Conservation (phyloP, 1,140 invertebrate genomes). For the Musca domestica region DNA sequence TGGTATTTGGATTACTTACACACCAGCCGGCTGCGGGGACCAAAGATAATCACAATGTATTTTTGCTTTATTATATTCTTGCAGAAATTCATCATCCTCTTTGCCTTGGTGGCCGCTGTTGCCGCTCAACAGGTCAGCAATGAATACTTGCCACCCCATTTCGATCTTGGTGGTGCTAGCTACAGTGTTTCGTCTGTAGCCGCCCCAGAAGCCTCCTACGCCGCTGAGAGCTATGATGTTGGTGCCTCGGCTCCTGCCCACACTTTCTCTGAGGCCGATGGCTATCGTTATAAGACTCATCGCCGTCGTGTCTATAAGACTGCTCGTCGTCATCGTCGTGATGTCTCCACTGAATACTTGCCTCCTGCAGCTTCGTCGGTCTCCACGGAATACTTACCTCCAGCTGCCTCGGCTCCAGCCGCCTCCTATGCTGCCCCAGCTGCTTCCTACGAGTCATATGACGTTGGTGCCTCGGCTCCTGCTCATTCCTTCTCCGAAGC, state of each 20-base stretch:
- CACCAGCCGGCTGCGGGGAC: no score
- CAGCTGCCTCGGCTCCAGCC: conserved; percentile 30
- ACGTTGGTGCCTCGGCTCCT: conserved; percentile 28
- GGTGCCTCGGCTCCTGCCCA: conserved; percentile 30
- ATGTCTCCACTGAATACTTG: conserved; percentile 28
- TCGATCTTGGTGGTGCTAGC: conserved; percentile 25
- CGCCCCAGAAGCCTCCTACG: conserved; percentile 15
- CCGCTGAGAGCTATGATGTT: conserved; percentile 23
- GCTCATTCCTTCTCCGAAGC: conserved; percentile 17
- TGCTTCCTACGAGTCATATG: conserved; percentile 7
- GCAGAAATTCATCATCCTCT: conserved; percentile 47
- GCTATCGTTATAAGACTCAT: no score
- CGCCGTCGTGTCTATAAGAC: no score
- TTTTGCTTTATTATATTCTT: conserved; percentile 39
- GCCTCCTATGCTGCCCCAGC: background rate
- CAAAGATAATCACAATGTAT: background rate
- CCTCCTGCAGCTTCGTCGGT: background rate
- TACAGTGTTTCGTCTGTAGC: no score
- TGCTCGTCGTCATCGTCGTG: no score
- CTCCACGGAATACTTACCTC: background rate
- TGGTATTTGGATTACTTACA: conserved; percentile 12
- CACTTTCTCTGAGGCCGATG: background rate
- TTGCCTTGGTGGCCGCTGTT: conserved; percentile 43
- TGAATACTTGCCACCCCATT: conserved; percentile 30
- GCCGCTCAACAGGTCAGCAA: conserved; percentile 37